Evolutionary conservation across 2,113 vertebrate genomes (phyloP), one percentile per base, ranked within the genome.

Genomic region (Callithrix jacchus): DNA sequence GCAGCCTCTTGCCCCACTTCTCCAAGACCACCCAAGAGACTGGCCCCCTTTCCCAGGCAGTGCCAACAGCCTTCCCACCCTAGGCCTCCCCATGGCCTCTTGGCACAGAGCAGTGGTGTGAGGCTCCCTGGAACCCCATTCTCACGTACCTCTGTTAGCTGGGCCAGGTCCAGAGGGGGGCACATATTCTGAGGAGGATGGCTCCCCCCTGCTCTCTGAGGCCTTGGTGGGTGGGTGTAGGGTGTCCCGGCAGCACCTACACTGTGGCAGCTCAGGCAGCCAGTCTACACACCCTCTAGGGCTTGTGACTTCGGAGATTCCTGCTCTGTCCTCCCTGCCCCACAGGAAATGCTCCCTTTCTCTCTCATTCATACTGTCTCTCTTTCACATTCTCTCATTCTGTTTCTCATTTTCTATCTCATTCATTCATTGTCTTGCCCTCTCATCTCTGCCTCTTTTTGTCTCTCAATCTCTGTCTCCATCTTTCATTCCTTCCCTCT

Each of bases 21-120:
- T 73, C 77, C 27, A 61, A 95, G 93, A 97, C 97, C 96, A 94
- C 97, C 96, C 12, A 16, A 84, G 83, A 93, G 61, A 32, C 13
- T 64, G 61, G 5, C 11, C 61, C 27, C 27, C 27, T 30, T 32
- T 30, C 61, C 27, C 12, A 12, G 61, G 61, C 5, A 30, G 27
- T 64, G 52, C 73, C n/a, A 6, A 3, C 2, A 32, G 45, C 52
- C 47, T 64, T 47, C 79, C 40, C 45, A 2, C 52, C 35, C 27
- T 30, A 11, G 27, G 27, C 61, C 61, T 32, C 61, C 61, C 27
- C 61, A 27, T 6, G 20, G 49, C 35, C 25, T 45, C 52, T 23
- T 1, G 52, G 83, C 42, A 11, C 17, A 42, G 25, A 18, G 9
- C 40, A 27, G n/a, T 32, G n/a, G 73, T 27, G 18, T 8, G 18